phyloP scores from a whole-genome alignment of 2,888 invertebrate genomes.

The Dione juno region DNA sequence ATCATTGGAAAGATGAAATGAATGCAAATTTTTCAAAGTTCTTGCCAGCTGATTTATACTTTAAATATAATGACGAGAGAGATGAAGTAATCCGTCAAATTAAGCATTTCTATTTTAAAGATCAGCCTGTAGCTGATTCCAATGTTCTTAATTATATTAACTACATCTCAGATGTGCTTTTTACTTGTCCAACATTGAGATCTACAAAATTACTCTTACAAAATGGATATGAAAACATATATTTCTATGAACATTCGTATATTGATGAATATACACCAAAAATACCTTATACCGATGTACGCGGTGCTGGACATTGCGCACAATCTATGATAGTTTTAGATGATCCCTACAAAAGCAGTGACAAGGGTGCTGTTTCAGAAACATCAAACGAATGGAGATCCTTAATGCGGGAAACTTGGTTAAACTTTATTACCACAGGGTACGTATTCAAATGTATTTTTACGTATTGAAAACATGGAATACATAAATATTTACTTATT shows the following conservation, averaged over 20 bases:
- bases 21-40: slow-evolving; percentile 63
- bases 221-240: slow-evolving; percentile 52
- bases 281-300: slow-evolving; percentile 50
- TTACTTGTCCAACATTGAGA: slow-evolving; percentile 53
- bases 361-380: slow-evolving; percentile 39
- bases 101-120: slow-evolving; percentile 59
- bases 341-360: slow-evolving; percentile 41
- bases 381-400: slow-evolving; percentile 50
- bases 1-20: slow-evolving; percentile 56
- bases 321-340: slow-evolving; percentile 51
- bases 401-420: slow-evolving; percentile 45
- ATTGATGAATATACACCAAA: slow-evolving; percentile 50
- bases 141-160: slow-evolving; percentile 38
- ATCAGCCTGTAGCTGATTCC: slow-evolving; percentile 44
- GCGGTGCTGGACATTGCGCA: slow-evolving; percentile 56
- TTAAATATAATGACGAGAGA: slow-evolving; percentile 46
- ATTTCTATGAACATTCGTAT: slow-evolving; percentile 58
- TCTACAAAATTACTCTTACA: slow-evolving; percentile 50
- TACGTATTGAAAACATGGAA: not conserved
- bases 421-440: slow-evolving; percentile 37
- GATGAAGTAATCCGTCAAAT: slow-evolving; percentile 48
- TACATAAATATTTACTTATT: not conserved
- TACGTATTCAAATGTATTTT: not conserved
- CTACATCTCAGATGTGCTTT: slow-evolving; percentile 62
- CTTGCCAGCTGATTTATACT: slow-evolving; percentile 58